Base-by-base conservation (phyloP, 1,140 invertebrate species). In the Lepidostoma basale region DNA sequence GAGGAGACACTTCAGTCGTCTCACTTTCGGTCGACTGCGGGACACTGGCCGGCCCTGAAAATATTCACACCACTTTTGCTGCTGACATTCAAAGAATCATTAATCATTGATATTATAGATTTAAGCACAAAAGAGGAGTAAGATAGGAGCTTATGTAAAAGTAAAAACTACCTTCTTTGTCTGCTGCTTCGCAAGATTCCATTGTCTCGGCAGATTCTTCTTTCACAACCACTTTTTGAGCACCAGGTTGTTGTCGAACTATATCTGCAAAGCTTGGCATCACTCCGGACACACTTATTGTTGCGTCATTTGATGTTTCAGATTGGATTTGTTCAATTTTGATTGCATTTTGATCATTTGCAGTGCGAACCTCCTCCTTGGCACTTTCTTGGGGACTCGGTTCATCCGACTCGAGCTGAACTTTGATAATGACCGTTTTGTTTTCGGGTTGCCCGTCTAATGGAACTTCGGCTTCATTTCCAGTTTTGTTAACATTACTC, bases 211-310 rank as follows among this genome's bases (percentile, higher is more conserved):
- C n/a, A 30, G 52, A 30, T 14, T 20, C 25, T 30, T 30, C 12
- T 5, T 56, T 56, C 25, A 56, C 52, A 42, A 60, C 56, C 56
- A 42, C 12, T 62, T 26, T 62, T 62, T 62, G 60, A 47, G 40
- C 60, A 49, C 40, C 44, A 47, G 63, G 23, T 54, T 40, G 63
- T 23, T 66, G 63, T 40, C 36, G 20, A 28, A 66, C 63, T 25
- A 66, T 58, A 56, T 66, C 63, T 42, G 63, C 63, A 56, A 66
- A 66, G 0, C 30, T 56, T 12, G 33, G 47, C 14, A 25, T 64
- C 8, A 30, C 62, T 36, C 26, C 62, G 2, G 20, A 10, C 6
- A 42, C 39, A 26, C 36, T 60, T 3, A 60, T 60, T 6, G 42
- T 26, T 18, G 39, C 28, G 25, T 60, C 39, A 14, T 23, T 60